phyloP scores from a whole-genome alignment of 2,888 invertebrate genomes.

The Callinectes sapidus region DNA sequence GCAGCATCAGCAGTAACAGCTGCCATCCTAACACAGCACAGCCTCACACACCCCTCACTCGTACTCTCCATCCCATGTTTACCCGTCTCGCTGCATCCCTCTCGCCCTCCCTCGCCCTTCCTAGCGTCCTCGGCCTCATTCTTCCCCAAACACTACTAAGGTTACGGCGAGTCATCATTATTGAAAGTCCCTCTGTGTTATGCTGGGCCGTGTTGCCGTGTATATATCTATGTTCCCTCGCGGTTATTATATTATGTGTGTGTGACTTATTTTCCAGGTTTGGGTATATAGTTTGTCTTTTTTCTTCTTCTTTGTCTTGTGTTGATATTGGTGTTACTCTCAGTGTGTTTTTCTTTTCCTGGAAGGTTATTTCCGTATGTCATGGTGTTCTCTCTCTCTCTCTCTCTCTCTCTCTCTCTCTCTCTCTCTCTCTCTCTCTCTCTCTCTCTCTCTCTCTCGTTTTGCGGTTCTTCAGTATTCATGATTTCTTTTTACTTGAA shows the following conservation, averaged over 20 bases:
- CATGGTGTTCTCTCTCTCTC: background rate
- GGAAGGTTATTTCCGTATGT: background rate
- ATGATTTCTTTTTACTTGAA: too few species aligned
- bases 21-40: too few species aligned
- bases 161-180: background rate
- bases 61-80: too few species aligned
- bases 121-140: background rate
- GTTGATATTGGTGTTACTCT: background rate
- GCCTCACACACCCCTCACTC: too few species aligned
- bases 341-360: background rate
- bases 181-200: background rate
- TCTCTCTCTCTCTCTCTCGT: background rate
- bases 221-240: background rate
- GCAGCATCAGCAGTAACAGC: too few species aligned
- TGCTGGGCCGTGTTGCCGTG: background rate
- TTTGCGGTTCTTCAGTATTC: too few species aligned
- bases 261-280: background rate
- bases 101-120: too few species aligned
- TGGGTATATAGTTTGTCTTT: background rate
- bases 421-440: conserved; percentile 1
- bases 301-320: background rate
- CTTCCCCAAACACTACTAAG: background rate
- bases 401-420: background rate
- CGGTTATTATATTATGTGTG: background rate
- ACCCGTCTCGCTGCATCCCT: too few species aligned